Percentiles rank a stretch among this genome's conserved stretches.
Evolutionary conservation across 2,113 vertebrate genomes (phyloP).

Genomic region (Anas platyrhynchos): DNA sequence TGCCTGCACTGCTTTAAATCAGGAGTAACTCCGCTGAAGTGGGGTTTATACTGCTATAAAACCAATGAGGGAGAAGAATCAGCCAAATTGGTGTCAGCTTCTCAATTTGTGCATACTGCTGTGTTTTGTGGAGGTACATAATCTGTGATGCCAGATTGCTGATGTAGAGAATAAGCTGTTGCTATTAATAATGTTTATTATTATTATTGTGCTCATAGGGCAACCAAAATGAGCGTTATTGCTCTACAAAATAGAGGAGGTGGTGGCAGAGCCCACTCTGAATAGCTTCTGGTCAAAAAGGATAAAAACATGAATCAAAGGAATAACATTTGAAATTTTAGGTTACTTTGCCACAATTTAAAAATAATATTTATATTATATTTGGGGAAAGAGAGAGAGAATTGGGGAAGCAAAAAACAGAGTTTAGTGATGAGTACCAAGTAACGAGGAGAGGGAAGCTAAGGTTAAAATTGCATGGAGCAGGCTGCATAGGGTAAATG

Average conservation of each 20-base stretch:
- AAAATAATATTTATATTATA: not conserved
- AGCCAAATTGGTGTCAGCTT: conserved; percentile 57
- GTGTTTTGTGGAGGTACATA: conserved; percentile 53
- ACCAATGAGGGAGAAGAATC: conserved; percentile 64
- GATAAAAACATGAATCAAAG: not conserved
- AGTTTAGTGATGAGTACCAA: not conserved
- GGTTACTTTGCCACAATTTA: not conserved
- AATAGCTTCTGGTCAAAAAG: conserved; percentile 16
- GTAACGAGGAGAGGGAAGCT: not conserved
- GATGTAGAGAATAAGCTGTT: conserved; percentile 57
- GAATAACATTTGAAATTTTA: not conserved
- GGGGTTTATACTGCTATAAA: conserved; percentile 67
- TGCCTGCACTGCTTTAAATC: conserved; percentile 58
- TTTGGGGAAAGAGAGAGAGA: not conserved
- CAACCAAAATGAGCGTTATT: conserved; percentile 23
- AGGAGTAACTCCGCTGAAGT: conserved; percentile 57
- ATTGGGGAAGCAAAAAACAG: not conserved
- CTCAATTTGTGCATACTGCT: conserved; percentile 56
- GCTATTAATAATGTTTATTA: conserved; percentile 66
- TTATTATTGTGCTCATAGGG: conserved; percentile 37
- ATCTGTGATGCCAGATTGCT: conserved; percentile 61
- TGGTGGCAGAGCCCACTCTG: not conserved
- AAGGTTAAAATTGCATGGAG: not conserved
- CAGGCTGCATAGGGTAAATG: not conserved
- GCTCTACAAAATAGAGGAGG: not conserved